Evolutionary conservation across 2,797 vertebrate species (phyloP).

Genomic region (Schizothorax lantsangensis): DNA sequence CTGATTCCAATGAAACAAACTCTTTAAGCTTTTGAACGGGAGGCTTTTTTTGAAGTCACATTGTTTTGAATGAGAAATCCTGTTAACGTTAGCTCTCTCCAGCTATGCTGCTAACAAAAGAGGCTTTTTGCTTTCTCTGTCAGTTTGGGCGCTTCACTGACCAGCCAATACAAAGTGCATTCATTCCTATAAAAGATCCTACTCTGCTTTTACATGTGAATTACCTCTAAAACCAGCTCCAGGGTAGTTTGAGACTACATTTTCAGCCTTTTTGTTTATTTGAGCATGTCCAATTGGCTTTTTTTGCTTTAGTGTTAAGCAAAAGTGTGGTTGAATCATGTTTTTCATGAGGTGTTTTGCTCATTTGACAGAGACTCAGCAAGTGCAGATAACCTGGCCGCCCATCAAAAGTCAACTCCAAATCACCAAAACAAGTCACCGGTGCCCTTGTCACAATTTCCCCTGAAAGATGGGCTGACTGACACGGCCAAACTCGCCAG

Average conservation of each 20-base stretch:
- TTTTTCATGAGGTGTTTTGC: not conserved
- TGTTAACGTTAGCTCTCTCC: constrained; percentile 49
- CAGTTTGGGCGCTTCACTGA: constrained; percentile 23
- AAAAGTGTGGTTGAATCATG: not conserved
- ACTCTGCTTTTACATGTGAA: not conserved
- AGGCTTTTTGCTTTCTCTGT: constrained; percentile 44
- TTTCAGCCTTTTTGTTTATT: not conserved
- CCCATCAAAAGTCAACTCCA: constrained; percentile 89
- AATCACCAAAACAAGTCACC: constrained; percentile 86
- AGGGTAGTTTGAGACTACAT: not conserved
- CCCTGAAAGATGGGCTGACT: constrained; percentile 87
- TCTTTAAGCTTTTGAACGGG: not conserved
- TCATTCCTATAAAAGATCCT: not conserved
- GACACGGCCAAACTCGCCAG: constrained; percentile 83
- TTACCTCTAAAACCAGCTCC: not conserved
- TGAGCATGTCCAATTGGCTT: not conserved
- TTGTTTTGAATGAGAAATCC: constrained; percentile 39
- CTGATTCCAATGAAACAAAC: not conserved
- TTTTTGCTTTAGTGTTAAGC: not conserved
- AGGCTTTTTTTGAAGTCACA: too few species aligned
- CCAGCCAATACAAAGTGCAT: not conserved
- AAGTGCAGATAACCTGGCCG: constrained; percentile 90
- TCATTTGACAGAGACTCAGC: constrained; percentile 87
- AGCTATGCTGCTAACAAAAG: constrained; percentile 62
- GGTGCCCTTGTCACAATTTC: constrained; percentile 84